Evolutionary conservation across 2,113 vertebrate species (phyloP).

Genomic region (Greenwoodochromis staneri): DNA sequence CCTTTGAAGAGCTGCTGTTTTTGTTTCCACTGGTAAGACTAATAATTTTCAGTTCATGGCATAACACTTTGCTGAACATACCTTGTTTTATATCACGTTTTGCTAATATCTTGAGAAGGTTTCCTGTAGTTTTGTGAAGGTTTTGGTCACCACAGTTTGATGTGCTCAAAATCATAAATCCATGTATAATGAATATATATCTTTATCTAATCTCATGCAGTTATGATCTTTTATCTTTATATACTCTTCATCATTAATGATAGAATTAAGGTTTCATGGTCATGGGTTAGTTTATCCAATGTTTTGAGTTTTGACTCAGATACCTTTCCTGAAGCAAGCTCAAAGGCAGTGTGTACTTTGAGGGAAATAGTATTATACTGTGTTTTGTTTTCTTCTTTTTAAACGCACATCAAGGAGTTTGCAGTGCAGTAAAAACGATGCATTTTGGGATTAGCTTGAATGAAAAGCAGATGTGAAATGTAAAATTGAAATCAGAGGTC

Average conservation of each 20-base stretch:
- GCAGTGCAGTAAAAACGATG: accelerated
- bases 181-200: not conserved
- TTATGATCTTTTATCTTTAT: not conserved
- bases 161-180: not conserved
- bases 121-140: accelerated
- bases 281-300: not conserved
- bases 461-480: not conserved
- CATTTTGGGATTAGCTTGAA: not conserved
- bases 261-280: not conserved
- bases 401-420: accelerated
- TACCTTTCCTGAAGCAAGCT: not conserved
- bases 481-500: not conserved
- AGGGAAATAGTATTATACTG: accelerated
- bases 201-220: not conserved
- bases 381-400: not conserved
- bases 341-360: not conserved
- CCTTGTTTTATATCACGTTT: not conserved
- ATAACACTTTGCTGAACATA: not conserved
- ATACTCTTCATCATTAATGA: not conserved
- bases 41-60: accelerated
- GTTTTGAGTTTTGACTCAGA: not conserved
- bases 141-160: not conserved
- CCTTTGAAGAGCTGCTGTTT: not conserved
- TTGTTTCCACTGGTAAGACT: not conserved
- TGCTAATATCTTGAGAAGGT: accelerated